Percentiles rank a stretch among this genome's conserved stretches.
phyloP scores from a whole-genome alignment of 2,888 invertebrate genomes.

The Drosophila mimica region DNA sequence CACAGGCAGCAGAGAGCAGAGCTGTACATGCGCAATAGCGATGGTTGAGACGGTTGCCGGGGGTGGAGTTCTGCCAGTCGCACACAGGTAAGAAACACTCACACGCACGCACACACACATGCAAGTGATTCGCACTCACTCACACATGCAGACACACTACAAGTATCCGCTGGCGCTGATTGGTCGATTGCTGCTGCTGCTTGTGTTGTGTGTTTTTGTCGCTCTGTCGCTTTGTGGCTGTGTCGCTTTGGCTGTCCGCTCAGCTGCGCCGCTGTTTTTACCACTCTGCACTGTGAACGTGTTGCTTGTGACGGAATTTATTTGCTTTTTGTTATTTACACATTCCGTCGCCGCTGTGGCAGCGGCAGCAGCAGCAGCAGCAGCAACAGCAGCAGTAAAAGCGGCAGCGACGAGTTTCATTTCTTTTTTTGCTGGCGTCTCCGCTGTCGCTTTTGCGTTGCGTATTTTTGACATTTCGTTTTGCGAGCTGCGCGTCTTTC shows the following conservation, averaged over 20 bases:
- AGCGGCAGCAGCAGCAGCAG: conserved; percentile 25
- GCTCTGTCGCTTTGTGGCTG: conserved; percentile 63
- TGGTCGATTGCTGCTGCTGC: conserved; percentile 56
- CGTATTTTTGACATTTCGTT: conserved; percentile 82
- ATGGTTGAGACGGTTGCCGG: conserved; percentile 40
- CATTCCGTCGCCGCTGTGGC: conserved; percentile 61
- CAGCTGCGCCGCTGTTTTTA: conserved; percentile 47
- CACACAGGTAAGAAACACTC: conserved; percentile 25
- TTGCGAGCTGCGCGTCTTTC: conserved; percentile 71
- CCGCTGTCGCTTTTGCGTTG: conserved; percentile 59
- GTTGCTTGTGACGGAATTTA: conserved; percentile 81
- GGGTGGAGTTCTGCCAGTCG: conserved; percentile 74
- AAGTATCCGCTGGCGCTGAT: conserved; percentile 80
- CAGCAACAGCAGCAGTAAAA: conserved; percentile 7
- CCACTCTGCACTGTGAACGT: conserved; percentile 58
- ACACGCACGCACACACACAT: conserved; percentile 38
- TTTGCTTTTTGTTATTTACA: conserved; percentile 81
- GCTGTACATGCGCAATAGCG: conserved; percentile 76
- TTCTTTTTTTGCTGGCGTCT: conserved; percentile 43
- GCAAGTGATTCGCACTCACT: conserved; percentile 37
- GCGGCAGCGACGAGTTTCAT: conserved; percentile 39
- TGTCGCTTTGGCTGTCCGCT: conserved; percentile 39
- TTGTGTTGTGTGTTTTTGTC: conserved; percentile 37
- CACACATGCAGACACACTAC: conserved; percentile 30
- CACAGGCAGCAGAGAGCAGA: conserved; percentile 26